These are phyloP conservation scores for Ormyrus labotus DNA, from an alignment of 2,888 invertebrate genomes.

Conservation along the genomic window DNA sequence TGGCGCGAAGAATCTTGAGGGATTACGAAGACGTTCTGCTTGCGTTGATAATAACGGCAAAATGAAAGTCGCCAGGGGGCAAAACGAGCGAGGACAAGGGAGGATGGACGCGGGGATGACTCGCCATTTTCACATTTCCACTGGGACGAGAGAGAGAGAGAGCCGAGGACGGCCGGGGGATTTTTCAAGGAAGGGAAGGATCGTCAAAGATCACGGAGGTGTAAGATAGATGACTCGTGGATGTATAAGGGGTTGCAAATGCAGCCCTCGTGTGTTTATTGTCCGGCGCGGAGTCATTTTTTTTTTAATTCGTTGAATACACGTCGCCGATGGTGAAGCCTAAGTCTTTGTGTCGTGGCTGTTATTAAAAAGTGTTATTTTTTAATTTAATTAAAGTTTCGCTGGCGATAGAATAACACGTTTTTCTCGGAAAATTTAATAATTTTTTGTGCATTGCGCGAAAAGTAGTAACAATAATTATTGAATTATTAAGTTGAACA, in stretches of 20 bases:
- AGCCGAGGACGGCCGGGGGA: background rate
- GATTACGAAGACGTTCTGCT: constrained; percentile 48
- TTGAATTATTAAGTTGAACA: too few species aligned
- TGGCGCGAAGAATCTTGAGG: constrained; percentile 42
- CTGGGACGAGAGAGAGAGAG: constrained; percentile 42
- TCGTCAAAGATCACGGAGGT: constrained; percentile 34
- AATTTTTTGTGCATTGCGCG: too few species aligned
- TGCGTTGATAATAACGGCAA: constrained; percentile 57
- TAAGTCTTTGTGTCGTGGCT: too few species aligned
- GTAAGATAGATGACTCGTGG: constrained; percentile 30
- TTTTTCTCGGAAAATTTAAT: too few species aligned
- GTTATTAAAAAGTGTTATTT: too few species aligned
- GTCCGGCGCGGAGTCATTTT: too few species aligned
- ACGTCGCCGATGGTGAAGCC: too few species aligned
- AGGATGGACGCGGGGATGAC: constrained; percentile 37
- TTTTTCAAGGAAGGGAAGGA: background rate
- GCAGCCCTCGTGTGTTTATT: background rate
- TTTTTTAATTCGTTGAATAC: too few species aligned
- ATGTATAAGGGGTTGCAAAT: constrained; percentile 18
- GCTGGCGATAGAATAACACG: too few species aligned
- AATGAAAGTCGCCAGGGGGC: constrained; percentile 56
- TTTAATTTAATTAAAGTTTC: too few species aligned
- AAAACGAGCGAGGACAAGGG: constrained; percentile 32
- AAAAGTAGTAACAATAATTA: too few species aligned
- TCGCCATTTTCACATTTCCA: constrained; percentile 58